Evolutionary conservation across 2,888 invertebrate species (phyloP), one percentile per base, ranked within the genome.

Genomic region (Lasioglossum pauxillum): DNA sequence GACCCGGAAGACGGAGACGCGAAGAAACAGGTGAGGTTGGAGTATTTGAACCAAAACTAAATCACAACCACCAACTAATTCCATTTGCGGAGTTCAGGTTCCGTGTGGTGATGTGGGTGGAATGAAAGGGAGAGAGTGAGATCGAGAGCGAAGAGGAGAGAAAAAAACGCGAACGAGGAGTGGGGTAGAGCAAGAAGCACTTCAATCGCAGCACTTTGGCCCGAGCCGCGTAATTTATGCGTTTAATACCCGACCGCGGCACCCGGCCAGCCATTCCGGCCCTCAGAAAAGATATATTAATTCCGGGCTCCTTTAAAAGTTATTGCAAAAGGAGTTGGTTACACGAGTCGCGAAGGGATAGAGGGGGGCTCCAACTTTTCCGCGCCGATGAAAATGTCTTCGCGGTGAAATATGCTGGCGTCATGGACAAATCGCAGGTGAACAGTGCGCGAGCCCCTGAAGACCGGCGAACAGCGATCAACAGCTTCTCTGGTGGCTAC

Each of bases 51-150:
- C 75, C 75, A 87, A 92, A 92, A 92, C 91, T 92, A 92, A 92
- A 92, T 92, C 92, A 92, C 92, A 91, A 92, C 89, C 91, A 90
- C 88, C 89, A 91, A 92, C 92, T 92, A 92, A 92, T 92, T 92
- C 88, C 87, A 90, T 91, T 88, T 75, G 75, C 57, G 76, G 84
- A 90, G 90, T 90, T 90, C 84, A 81, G 85, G 80, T 79, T 76
- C 75, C 35, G 72, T 72, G 85, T 27, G 27, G 31, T 7, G 23
- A 23, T 53, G 53, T 23, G 53, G 3, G 53, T 3, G 23, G 2
- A 23, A 57, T 78, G 53, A 27, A 35, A 31, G 57, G 14, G 57
- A 38, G 80, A 57, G 12, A 44, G 53, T 19, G 75, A 10, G 12
- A 12, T 31, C 1, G 74, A 23, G 46, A 69, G 60, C 31, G 60